Conservation (phyloP, 2,113 vertebrate species). For the Scomber scombrus region DNA sequence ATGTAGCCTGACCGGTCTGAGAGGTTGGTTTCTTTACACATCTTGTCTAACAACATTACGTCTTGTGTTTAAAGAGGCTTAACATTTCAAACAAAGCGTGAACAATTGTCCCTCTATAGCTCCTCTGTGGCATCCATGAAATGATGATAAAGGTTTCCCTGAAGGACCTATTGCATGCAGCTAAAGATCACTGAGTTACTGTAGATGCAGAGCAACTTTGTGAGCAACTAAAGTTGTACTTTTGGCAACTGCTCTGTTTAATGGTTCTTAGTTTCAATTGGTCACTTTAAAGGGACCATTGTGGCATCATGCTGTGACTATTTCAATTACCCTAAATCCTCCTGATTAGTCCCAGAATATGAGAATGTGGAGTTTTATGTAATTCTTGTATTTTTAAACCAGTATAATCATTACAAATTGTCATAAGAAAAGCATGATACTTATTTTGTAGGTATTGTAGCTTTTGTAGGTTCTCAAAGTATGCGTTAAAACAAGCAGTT, state of each 20-base stretch:
- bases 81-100: conserved; percentile 28
- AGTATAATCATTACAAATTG: not conserved
- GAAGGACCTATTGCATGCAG: conserved; percentile 1
- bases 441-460: not conserved
- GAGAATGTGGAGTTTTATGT: too few species aligned
- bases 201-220: not conserved
- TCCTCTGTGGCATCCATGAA: not conserved
- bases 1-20: conserved; percentile 70
- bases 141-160: not conserved
- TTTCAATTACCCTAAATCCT: too few species aligned
- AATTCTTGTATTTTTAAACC: too few species aligned
- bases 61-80: conserved; percentile 44
- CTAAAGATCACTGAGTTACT: not conserved
- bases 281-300: too few species aligned
- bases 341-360: too few species aligned
- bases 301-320: too few species aligned
- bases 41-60: conserved; percentile 57
- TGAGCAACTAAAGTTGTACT: too few species aligned
- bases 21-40: conserved; percentile 28
- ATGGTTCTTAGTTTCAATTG: too few species aligned
- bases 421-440: not conserved
- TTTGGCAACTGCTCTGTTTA: too few species aligned
- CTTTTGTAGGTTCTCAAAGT: too few species aligned
- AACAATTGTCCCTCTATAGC: conserved; percentile 7
- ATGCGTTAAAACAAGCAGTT: not conserved